Base-by-base conservation (phyloP, 2,888 invertebrate species). In the Boloria selene region DNA sequence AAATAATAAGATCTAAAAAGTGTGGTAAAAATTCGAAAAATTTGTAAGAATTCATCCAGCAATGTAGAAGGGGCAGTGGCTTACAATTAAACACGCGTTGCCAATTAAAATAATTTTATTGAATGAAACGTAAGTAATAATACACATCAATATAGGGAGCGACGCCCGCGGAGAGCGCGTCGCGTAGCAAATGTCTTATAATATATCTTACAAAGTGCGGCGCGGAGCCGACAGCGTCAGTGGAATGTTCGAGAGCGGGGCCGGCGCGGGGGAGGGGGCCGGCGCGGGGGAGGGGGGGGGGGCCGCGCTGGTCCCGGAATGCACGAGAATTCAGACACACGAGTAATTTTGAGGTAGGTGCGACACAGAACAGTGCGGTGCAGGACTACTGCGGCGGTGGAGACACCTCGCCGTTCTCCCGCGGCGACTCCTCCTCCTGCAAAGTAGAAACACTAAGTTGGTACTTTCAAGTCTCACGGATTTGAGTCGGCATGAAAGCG, bases 61-160 rank as follows among this genome's bases (percentile, higher is more conserved):
- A n/a, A n/a, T n/a, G n/a, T n/a, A n/a, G n/a, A n/a, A n/a, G n/a
- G n/a, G n/a, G n/a, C n/a, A n/a, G n/a, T n/a, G n/a, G n/a, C n/a
- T n/a, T n/a, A n/a, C n/a, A 47, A n/a, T 47, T 47, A 22, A 51
- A 60, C 17, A 42, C 60, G 26, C 22, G 22, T 16, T 54, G 26
- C 31, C 13, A 44, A 65, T 22, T 61, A 60, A 65, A 61, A 49
- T 55, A 54, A 54, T 50, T 65, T 65, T 61, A 61, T 61, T 65
- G n/a, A 50, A 65, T 22, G 54, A 55, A 61, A 65, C 42, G 42
- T 64, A 56, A 58, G 50, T 26, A 60, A 49, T 54, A 61, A 53
- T 61, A 65, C 45, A n/a, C 18, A 56, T 16, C n/a, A 49, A 44
- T 56, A 44, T 3, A 53, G 61, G 45, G 53, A 53, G 51, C 52